A percentile compares a stretch with the other conserved stretches of the same genome.
These are phyloP conservation scores for Acanthisitta chloris DNA, from an alignment of 2,113 vertebrate genomes.

Conservation along the genomic window DNA sequence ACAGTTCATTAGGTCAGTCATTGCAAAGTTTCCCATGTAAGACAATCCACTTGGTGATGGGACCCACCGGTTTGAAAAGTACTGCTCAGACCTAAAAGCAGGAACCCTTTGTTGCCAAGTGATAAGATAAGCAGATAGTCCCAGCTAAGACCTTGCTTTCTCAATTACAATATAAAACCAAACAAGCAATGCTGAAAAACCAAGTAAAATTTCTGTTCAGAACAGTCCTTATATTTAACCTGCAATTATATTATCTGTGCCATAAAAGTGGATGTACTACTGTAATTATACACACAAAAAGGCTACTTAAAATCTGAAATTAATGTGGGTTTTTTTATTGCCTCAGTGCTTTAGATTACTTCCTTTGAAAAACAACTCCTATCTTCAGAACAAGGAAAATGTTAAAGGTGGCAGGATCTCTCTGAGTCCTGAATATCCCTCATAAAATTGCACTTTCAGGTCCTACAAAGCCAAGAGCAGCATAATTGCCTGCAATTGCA, in stretches of 20 bases:
- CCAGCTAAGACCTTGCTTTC: background rate
- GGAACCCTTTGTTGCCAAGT: background rate
- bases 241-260: background rate
- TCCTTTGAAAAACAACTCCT: background rate
- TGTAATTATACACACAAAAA: background rate
- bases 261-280: background rate
- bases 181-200: background rate
- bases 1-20: background rate
- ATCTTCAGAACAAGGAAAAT: background rate
- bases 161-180: background rate
- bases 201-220: background rate
- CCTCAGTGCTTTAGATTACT: background rate
- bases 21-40: background rate
- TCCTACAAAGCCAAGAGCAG: background rate
- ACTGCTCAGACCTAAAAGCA: background rate
- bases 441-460: background rate
- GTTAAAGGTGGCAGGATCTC: background rate
- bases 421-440: background rate
- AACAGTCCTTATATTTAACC: background rate
- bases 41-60: background rate
- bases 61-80: background rate
- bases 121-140: background rate
- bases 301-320: background rate
- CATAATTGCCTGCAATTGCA: conserved; percentile 26
- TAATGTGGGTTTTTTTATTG: background rate